Evolutionary conservation across 2,888 invertebrate genomes (phyloP).

Genomic region (Lasioglossum zephyrum): DNA sequence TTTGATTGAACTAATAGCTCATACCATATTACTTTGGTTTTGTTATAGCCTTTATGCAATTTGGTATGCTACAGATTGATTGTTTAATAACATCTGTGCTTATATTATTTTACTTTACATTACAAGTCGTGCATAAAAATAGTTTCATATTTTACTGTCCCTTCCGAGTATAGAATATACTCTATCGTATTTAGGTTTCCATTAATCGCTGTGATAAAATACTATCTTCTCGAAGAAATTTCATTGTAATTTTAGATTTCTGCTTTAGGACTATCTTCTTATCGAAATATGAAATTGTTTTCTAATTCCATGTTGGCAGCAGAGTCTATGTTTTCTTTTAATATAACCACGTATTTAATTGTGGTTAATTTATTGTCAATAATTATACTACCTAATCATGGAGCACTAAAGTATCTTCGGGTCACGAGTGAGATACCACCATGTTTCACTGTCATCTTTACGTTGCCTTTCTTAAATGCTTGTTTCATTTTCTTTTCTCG

Average conservation of each 20-base stretch:
- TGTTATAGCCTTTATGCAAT: not conserved
- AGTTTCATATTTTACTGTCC: not conserved
- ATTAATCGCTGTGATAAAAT: not conserved
- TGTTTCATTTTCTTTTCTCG: not conserved
- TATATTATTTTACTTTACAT: not conserved
- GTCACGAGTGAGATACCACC: not conserved
- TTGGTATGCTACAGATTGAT: not conserved
- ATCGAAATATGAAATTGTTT: not conserved
- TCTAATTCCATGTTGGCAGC: not conserved
- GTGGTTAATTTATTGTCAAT: not conserved
- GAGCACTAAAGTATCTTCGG: not conserved
- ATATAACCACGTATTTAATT: not conserved
- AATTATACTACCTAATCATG: not conserved
- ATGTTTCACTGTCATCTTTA: not conserved
- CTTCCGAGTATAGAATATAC: not conserved
- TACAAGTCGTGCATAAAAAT: not conserved
- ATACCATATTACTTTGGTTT: not conserved
- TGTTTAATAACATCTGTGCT: not conserved
- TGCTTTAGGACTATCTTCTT: not conserved
- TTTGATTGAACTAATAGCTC: constrained; percentile 4
- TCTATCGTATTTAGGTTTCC: not conserved
- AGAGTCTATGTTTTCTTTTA: not conserved
- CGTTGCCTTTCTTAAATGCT: not conserved
- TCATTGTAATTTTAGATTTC: not conserved
- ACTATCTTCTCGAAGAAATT: not conserved